A percentile compares a stretch with the other conserved stretches of the same genome.
phyloP scores from a whole-genome alignment of 2,888 invertebrate species.

The Diaprepes abbreviatus region DNA sequence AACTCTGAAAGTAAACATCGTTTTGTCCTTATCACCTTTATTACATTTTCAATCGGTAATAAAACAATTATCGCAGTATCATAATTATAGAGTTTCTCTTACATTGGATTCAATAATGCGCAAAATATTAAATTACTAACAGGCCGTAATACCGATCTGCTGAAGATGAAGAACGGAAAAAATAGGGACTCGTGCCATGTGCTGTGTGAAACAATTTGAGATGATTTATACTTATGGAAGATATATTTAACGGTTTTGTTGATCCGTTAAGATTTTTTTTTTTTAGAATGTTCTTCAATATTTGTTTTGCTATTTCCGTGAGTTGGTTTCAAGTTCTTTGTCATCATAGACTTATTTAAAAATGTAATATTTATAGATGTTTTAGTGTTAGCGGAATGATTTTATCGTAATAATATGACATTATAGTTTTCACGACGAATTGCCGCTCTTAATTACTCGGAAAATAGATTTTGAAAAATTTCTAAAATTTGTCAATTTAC shows the following conservation, averaged over 20 bases:
- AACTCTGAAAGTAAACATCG: background rate
- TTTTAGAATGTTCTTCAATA: too few relatives aligned
- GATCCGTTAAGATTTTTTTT: too few relatives aligned
- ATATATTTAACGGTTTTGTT: conserved; percentile 21
- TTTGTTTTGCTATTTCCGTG: too few relatives aligned
- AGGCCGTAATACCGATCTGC: background rate
- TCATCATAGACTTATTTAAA: too few relatives aligned
- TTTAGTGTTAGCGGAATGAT: too few relatives aligned
- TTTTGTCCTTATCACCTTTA: conserved; percentile 4
- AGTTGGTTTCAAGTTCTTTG: too few relatives aligned
- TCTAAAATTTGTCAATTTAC: too few relatives aligned
- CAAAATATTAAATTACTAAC: conserved; percentile 51
- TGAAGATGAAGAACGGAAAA: conserved; percentile 37
- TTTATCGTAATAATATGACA: too few relatives aligned
- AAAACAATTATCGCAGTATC: conserved; percentile 23
- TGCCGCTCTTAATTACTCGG: too few relatives aligned
- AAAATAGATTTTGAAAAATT: too few relatives aligned
- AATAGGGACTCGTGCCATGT: conserved; percentile 46
- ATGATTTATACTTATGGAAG: background rate
- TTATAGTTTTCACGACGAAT: too few relatives aligned
- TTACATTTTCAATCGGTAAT: conserved; percentile 20
- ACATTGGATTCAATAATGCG: conserved; percentile 49
- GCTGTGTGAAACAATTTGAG: conserved; percentile 25
- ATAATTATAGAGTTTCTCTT: conserved; percentile 25
- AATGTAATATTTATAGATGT: too few relatives aligned